Percentiles rank a stretch among this genome's conserved stretches.
Evolutionary conservation across 2,113 vertebrate genomes (phyloP).

Genomic region (Arvicanthis niloticus): DNA sequence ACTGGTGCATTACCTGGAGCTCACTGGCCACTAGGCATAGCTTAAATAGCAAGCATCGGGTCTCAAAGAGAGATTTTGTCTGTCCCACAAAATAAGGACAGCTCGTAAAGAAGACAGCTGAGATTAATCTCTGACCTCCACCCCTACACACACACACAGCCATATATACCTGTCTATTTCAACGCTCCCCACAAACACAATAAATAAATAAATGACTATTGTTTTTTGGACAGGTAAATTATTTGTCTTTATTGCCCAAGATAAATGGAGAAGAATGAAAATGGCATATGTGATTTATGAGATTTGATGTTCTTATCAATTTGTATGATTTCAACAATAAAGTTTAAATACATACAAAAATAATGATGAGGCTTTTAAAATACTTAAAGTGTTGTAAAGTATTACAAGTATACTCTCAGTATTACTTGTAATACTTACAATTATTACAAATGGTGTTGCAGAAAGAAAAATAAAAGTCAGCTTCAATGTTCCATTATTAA

Average conservation of each 20-base stretch:
- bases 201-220: not conserved
- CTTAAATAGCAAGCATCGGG: not conserved
- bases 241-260: not conserved
- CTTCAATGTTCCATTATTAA: not conserved
- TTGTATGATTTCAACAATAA: constrained; percentile 38
- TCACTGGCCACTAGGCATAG: not conserved
- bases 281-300: not conserved
- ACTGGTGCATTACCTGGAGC: not conserved
- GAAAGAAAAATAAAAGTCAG: not conserved
- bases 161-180: not conserved
- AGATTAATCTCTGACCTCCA: not conserved
- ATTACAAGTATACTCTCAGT: too few relatives aligned
- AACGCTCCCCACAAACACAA: not conserved
- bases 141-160: not conserved
- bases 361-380: not conserved
- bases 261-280: not conserved
- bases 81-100: not conserved
- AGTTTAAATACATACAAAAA: not conserved
- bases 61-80: not conserved
- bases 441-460: not conserved
- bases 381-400: not conserved
- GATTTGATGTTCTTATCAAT: not conserved
- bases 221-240: not conserved
- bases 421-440: too few relatives aligned
- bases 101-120: not conserved